Percentiles rank a stretch among this genome's conserved stretches.
Evolutionary conservation across 2,113 vertebrate species (phyloP).

Genomic region (Pionites leucogaster): DNA sequence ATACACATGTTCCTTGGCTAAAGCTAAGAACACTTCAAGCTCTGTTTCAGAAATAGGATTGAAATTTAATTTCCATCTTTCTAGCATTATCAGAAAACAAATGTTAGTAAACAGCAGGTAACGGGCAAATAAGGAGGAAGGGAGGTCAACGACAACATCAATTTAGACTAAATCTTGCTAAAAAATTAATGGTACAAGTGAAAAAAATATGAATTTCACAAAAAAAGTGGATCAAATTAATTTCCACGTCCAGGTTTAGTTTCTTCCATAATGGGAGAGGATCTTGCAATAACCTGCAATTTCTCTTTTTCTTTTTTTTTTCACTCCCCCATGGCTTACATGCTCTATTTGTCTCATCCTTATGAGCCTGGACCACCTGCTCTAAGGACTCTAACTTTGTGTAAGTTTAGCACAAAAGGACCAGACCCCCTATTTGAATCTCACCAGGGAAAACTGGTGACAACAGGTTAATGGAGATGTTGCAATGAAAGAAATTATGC

Average conservation of each 20-base stretch:
- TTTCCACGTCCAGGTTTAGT: background rate
- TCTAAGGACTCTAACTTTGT: background rate
- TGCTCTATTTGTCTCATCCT: background rate
- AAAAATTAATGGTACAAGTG: background rate
- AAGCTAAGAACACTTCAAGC: conserved; percentile 15
- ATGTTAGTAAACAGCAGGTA: conserved; percentile 4
- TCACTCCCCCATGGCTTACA: background rate
- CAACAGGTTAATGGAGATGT: background rate
- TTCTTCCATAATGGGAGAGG: background rate
- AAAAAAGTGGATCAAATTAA: background rate
- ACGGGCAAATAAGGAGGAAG: background rate
- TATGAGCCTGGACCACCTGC: background rate
- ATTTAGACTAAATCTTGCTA: background rate
- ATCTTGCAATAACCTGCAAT: background rate
- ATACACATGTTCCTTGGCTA: background rate
- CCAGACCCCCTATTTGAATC: background rate
- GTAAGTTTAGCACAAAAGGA: background rate
- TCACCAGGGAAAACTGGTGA: background rate
- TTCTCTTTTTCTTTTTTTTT: background rate
- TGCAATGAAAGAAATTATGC: background rate
- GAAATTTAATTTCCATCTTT: conserved; percentile 45
- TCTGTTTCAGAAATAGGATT: conserved; percentile 19
- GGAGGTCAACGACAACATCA: background rate
- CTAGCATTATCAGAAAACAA: conserved; percentile 50
- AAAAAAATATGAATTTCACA: background rate